A percentile compares a stretch with the other conserved stretches of the same genome.
Conservation (phyloP, 2,797 vertebrate genomes). For the Cossypha caffra region DNA sequence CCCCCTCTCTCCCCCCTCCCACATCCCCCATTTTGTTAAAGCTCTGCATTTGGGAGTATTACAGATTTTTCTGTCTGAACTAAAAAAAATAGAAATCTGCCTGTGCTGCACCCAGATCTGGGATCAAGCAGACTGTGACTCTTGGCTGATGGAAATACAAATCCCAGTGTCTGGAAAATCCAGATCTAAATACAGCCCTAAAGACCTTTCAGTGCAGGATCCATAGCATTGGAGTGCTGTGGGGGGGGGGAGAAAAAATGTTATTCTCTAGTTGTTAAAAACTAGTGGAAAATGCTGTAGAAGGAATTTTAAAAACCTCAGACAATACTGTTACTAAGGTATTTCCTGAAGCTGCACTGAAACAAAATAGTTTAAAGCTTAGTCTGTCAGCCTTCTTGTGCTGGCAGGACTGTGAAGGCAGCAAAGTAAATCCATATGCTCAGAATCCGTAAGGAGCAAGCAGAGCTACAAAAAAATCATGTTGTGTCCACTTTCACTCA, state of each 20-base stretch:
- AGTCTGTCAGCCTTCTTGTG: not conserved
- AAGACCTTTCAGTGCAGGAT: not conserved
- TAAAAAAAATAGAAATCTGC: not conserved
- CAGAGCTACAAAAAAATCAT: not conserved
- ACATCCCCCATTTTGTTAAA: not conserved
- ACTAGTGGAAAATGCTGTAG: not conserved
- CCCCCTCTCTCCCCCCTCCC: not conserved
- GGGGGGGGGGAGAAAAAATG: not conserved
- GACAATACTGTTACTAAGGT: not conserved
- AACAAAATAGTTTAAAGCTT: not conserved
- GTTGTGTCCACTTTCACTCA: not conserved
- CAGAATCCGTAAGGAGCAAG: not conserved
- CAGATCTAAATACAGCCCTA: not conserved
- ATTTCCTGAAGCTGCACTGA: constrained; percentile 5
- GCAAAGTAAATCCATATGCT: constrained; percentile 38
- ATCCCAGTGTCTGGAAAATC: constrained; percentile 26
- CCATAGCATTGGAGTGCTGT: not conserved
- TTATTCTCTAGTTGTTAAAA: not conserved
- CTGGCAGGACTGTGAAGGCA: constrained; percentile 9
- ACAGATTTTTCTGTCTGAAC: not conserved
- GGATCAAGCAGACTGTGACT: constrained; percentile 23
- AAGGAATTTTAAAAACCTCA: not conserved
- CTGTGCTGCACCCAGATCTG: not conserved
- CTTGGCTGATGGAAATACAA: constrained; percentile 20
- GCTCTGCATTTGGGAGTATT: not conserved